Conservation (phyloP, 2,797 vertebrate genomes). For the Euthynnus affinis region DNA sequence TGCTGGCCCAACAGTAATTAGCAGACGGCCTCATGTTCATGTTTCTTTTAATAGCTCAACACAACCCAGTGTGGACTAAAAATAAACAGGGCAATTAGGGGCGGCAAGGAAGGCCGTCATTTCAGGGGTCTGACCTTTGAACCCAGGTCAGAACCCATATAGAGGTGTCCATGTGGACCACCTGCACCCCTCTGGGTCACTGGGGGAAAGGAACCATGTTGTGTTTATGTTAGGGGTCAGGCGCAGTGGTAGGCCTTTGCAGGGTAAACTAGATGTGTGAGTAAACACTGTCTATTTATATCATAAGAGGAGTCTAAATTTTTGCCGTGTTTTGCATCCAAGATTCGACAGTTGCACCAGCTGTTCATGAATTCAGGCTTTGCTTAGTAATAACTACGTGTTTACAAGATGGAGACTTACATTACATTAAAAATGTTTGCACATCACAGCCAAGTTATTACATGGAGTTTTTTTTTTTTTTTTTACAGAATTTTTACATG, state of each 20-base stretch:
- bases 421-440: not conserved
- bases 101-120: conserved; percentile 84
- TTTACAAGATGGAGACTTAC: not conserved
- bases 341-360: conserved; percentile 18
- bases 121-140: conserved; percentile 85
- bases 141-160: conserved; percentile 81
- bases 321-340: conserved; percentile 27
- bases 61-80: conserved; percentile 89
- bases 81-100: conserved; percentile 90
- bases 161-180: conserved; percentile 82
- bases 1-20: conserved; percentile 90
- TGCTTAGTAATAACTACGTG: not conserved
- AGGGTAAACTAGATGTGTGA: conserved; percentile 71
- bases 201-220: conserved; percentile 72
- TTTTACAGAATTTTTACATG: no score
- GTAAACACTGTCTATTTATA: conserved; percentile 84
- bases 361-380: conserved; percentile 8
- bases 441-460: not conserved
- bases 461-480: not conserved
- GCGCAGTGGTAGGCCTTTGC: conserved; percentile 61
- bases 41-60: conserved; percentile 93
- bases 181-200: conserved; percentile 77
- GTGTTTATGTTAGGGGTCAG: conserved; percentile 85
- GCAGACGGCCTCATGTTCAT: conserved; percentile 87
- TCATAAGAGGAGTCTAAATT: conserved; percentile 42